phyloP scores from a whole-genome alignment of 2,113 vertebrate species.

The Leucopsar rothschildi region DNA sequence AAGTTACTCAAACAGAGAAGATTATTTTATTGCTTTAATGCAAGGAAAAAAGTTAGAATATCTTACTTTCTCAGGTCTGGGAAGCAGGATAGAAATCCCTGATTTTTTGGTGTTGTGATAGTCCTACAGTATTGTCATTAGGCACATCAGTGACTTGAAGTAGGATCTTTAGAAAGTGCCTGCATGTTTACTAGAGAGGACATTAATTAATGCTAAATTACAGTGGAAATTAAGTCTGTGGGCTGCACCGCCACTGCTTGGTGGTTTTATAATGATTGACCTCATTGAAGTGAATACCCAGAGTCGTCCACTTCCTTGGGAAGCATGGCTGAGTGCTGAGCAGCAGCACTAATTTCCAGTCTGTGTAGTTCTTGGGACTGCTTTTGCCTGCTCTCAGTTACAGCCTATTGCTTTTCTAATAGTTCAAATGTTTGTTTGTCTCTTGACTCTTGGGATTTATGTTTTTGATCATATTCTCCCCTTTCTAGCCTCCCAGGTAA shows the following conservation, averaged over 20 bases:
- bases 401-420: neutral
- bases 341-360: neutral
- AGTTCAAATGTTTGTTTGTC: constrained; percentile 55
- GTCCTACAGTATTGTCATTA: neutral
- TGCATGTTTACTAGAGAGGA: neutral
- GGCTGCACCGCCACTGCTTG: neutral
- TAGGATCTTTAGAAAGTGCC: neutral
- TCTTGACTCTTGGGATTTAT: constrained; percentile 29
- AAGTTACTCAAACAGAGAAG: neutral
- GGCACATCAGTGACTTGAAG: neutral
- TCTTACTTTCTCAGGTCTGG: neutral
- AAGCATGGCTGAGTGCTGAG: neutral
- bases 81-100: neutral
- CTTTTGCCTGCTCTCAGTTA: constrained; percentile 2
- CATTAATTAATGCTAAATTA: constrained; percentile 41
- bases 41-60: neutral
- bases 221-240: neutral
- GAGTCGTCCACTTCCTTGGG: neutral
- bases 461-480: constrained; percentile 32
- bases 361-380: neutral
- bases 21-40: neutral
- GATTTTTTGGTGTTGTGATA: neutral
- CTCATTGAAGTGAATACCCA: neutral
- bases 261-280: constrained; percentile 12
- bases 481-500: constrained; percentile 44